phyloP scores from a whole-genome alignment of 2,888 invertebrate species.

The Diplolepis rosae region DNA sequence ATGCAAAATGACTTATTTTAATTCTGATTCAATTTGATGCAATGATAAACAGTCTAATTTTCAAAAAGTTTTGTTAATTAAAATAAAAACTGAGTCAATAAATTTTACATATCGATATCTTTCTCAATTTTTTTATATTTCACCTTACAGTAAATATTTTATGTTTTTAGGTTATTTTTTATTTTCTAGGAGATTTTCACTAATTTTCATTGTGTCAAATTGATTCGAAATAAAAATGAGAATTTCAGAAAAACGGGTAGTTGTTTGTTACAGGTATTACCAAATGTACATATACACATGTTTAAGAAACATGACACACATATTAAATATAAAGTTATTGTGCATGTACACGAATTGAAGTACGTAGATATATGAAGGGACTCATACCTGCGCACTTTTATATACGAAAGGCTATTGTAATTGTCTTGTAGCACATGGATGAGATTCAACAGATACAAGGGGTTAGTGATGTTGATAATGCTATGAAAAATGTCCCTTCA shows the following conservation, averaged over 20 bases:
- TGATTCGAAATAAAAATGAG: neutral
- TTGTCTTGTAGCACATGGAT: neutral
- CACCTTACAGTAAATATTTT: neutral
- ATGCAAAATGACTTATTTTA: conserved; percentile 3
- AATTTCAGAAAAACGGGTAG: neutral
- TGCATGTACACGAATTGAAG: conserved; percentile 21
- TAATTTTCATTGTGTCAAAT: neutral
- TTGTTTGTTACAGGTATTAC: conserved; percentile 23
- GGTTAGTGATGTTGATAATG: conserved; percentile 4
- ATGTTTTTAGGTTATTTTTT: neutral
- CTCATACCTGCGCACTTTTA: neutral
- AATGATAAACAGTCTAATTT: neutral
- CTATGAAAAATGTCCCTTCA: neutral
- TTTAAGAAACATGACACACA: conserved; percentile 8
- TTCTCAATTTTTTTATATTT: neutral
- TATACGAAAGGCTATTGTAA: conserved; percentile 19
- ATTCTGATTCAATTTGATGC: neutral
- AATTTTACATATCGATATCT: neutral
- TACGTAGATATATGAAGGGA: conserved; percentile 4
- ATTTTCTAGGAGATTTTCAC: neutral
- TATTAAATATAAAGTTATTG: conserved; percentile 9
- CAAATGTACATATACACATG: conserved; percentile 25
- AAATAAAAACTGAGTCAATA: neutral
- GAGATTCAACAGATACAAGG: conserved; percentile 5
- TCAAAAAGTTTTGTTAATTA: neutral